Conservation (phyloP, 2,113 vertebrate species). For the Microtus ochrogaster region DNA sequence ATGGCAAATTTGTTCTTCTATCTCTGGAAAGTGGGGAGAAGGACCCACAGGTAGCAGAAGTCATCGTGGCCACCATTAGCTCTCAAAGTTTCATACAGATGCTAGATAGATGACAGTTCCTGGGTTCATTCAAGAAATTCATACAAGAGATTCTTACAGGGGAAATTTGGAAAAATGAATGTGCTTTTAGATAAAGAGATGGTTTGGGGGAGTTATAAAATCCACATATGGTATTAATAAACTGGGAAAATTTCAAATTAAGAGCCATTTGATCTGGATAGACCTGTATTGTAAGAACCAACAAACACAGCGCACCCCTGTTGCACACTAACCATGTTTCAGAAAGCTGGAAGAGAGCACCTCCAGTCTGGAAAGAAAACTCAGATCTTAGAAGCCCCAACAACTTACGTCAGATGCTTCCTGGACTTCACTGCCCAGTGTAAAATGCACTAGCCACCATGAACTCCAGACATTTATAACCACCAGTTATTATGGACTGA, state of each 20-base stretch:
- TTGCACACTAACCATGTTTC: not conserved
- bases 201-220: not conserved
- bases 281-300: not conserved
- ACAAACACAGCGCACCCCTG: not conserved
- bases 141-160: not conserved
- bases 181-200: not conserved
- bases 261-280: not conserved
- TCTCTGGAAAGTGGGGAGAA: not conserved
- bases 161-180: constrained; percentile 45
- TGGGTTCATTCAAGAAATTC: not conserved
- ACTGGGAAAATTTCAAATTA: not conserved
- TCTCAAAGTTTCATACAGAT: not conserved
- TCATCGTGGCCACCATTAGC: not conserved
- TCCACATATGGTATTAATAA: not conserved
- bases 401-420: not conserved
- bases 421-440: not conserved
- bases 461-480: not conserved
- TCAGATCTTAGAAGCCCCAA: not conserved
- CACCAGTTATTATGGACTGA: constrained; percentile 2
- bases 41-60: not conserved
- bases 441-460: not conserved
- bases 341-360: not conserved
- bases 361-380: not conserved
- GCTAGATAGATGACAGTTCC: not conserved
- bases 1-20: not conserved